Conservation (phyloP, 2,888 invertebrate species). For the Lepidochitona cinerea region DNA sequence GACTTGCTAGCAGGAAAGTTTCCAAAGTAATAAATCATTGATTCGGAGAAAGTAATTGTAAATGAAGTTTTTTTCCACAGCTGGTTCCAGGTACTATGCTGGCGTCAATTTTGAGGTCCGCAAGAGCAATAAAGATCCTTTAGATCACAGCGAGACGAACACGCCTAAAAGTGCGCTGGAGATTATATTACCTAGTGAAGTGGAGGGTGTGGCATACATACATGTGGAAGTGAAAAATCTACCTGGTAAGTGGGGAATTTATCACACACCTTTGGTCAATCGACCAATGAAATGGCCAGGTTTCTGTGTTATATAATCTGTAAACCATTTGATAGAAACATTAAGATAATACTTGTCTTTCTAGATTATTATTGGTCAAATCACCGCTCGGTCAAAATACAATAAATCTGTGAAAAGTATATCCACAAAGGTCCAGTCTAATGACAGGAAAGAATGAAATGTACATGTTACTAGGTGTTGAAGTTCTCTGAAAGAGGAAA, state of each 20-base stretch:
- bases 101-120: slow-evolving; percentile 96
- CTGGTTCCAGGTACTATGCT: slow-evolving; percentile 94
- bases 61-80: slow-evolving; percentile 66
- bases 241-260: slow-evolving; percentile 64
- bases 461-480: too few species aligned
- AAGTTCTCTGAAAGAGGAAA: too few species aligned
- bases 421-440: too few species aligned
- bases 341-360: too few species aligned
- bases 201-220: slow-evolving; percentile 96
- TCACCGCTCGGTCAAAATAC: too few species aligned
- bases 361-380: too few species aligned
- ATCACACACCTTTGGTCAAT: too few species aligned
- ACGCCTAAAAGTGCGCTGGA: slow-evolving; percentile 78
- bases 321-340: too few species aligned
- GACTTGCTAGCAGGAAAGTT: background rate
- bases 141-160: slow-evolving; percentile 17
- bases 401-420: too few species aligned
- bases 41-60: background rate
- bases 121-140: slow-evolving; percentile 77
- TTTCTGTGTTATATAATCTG: too few species aligned
- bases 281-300: too few species aligned
- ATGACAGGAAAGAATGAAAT: too few species aligned
- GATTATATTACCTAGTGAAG: slow-evolving; percentile 92
- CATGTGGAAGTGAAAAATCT: slow-evolving; percentile 96
- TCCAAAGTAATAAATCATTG: background rate